A percentile compares a stretch with the other conserved stretches of the same genome.
These are phyloP conservation scores for Dipodomys spectabilis DNA, from an alignment of 2,113 vertebrate species.

Conservation along the genomic window DNA sequence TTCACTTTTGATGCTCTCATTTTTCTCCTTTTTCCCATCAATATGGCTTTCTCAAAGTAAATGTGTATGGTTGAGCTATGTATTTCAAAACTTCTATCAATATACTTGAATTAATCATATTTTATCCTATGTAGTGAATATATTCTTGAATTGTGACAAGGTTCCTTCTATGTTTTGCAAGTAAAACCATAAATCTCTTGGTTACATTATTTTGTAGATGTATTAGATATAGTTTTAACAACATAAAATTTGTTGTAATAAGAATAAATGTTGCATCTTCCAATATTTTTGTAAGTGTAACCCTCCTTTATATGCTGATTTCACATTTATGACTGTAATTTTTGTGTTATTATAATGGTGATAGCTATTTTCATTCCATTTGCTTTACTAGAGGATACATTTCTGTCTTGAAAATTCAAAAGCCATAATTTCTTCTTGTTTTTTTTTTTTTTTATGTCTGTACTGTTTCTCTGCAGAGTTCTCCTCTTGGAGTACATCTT, in stretches of 20 bases:
- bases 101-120: not conserved
- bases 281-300: no score
- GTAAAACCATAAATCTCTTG: not conserved
- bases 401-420: not conserved
- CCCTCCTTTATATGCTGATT: not conserved
- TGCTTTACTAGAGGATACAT: not conserved
- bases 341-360: not conserved
- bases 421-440: not conserved
- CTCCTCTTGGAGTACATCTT: constrained; percentile 1
- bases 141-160: not conserved
- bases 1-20: not conserved
- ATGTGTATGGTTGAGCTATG: not conserved
- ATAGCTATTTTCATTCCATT: not conserved
- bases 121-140: not conserved
- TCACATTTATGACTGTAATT: not conserved
- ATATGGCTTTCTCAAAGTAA: not conserved
- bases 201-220: not conserved
- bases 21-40: not conserved
- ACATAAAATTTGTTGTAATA: not conserved
- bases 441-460: not conserved
- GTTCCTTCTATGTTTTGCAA: not conserved
- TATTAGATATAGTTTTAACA: not conserved
- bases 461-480: constrained; percentile 14
- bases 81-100: not conserved
- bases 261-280: not conserved